These are phyloP conservation scores for Quadriops clusia DNA, from an alignment of 2,888 invertebrate genomes.

Conservation along the genomic window DNA sequence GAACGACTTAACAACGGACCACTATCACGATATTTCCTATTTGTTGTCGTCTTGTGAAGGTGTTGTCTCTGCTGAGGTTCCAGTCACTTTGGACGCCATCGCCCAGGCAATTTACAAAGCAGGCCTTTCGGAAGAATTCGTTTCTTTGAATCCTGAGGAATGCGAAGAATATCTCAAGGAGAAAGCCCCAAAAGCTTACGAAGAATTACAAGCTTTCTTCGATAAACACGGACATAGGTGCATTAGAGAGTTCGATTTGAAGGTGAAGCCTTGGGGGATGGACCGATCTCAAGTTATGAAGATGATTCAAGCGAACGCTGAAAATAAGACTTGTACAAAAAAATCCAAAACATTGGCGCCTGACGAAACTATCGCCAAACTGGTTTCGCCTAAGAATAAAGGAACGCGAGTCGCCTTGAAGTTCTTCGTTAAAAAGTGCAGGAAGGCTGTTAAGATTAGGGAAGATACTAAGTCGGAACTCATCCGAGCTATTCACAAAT, in stretches of 20 bases:
- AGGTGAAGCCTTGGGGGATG: slow-evolving; percentile 53
- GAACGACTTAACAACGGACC: too few relatives aligned
- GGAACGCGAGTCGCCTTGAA: slow-evolving; percentile 39
- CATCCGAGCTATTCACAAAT: slow-evolving; percentile 43
- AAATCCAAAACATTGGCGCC: slow-evolving; percentile 25
- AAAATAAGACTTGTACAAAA: slow-evolving; percentile 22
- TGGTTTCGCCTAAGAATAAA: slow-evolving; percentile 25
- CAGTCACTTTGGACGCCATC: slow-evolving; percentile 26
- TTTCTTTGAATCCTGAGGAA: slow-evolving; percentile 36
- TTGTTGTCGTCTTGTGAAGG: slow-evolving; percentile 55
- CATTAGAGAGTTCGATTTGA: slow-evolving; percentile 57
- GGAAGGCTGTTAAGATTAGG: slow-evolving; percentile 48
- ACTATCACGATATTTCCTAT: slow-evolving; percentile 56
- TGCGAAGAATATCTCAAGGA: slow-evolving; percentile 47
- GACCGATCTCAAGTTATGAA: slow-evolving; percentile 48
- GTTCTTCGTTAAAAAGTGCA: slow-evolving; percentile 48
- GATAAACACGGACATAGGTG: slow-evolving; percentile 57
- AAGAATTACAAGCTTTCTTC: slow-evolving; percentile 40
- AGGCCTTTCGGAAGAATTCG: slow-evolving; percentile 40
- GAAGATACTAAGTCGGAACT: slow-evolving; percentile 55
- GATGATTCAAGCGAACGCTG: slow-evolving; percentile 45
- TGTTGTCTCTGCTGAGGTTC: slow-evolving; percentile 66
- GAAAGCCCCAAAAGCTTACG: slow-evolving; percentile 38
- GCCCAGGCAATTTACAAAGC: slow-evolving; percentile 22
- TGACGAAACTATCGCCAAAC: slow-evolving; percentile 38